Base-by-base conservation (phyloP, 1,140 invertebrate genomes). In the Fopius arisanus region DNA sequence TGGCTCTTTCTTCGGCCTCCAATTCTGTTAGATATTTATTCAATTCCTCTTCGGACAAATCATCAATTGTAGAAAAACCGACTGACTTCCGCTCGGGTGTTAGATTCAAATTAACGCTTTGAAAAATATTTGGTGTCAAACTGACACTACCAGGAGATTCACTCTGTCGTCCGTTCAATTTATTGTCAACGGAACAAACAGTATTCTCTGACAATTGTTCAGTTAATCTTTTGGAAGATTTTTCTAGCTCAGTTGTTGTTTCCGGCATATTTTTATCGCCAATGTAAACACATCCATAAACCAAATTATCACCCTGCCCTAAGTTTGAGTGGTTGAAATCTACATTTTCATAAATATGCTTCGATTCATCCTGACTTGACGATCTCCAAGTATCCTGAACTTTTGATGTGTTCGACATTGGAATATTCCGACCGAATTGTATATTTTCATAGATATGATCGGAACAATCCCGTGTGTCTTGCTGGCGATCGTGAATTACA, bases 31-130 rank as follows among this genome's bases (percentile, higher is more conserved):
- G 84, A 82, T 91, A 91, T 40, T 89, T 86, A 54, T 87, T 88
- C n/a, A 92, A 78, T 77, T 91, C 90, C 48, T 87, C 87, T 68
- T 92, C 91, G 40, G 88, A 89, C 43, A 92, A 78, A 74, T 90
- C 86, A 10, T 87, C 79, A 31, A 88, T 86, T n/a, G 73, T 73
- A 12, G 70, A 70, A 33, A 77, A 77, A 37, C 76, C 73, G 9
- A 75, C 33, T 0, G 77, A 69, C 78, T 78, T 81, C 10, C 54
- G 19, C 14, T 59, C 54, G 14, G 2, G 23, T n/a, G 43, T 16
- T 4, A 54, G 3, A 73, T 79, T 78, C 14, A 81, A 29, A 40
- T 81, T 79, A 19, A 82, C 74, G 63, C 75, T 80, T 74, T 83
- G 79, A 73, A 83, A 82, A 51, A 80, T n/a, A n/a, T n/a, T n/a